Base-by-base conservation (phyloP, 2,888 invertebrate genomes). In the Iphiclides podalirius region DNA sequence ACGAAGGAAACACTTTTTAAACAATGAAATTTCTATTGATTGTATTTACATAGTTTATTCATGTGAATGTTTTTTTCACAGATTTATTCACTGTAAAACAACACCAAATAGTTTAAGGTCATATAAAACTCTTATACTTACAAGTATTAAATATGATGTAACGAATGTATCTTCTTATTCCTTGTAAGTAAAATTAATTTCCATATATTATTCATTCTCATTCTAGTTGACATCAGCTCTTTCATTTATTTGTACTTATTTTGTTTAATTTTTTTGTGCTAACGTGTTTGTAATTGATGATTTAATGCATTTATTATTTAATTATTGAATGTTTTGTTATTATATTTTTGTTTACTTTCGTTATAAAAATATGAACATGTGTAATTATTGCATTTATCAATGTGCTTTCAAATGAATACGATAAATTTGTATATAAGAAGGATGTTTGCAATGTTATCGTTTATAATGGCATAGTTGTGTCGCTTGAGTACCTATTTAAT, bases 51-150 rank as follows among this genome's bases (percentile, higher is more conserved):
- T 64, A 75, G 68, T 75, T 70, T 75, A 75, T 73, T 60, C 55
- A 58, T 75, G 75, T 80, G 75, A 66, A 72, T n/a, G 15, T 57
- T 52, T 50, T 56, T 53, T 66, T 76, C 68, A 11, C 31, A 12
- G 31, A 63, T 53, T 54, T 62, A 63, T 66, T 74, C 77, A 84
- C 82, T 86, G 83, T 87, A 85, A 83, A 66, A 63, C 76, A 82
- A 86, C 83, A 87, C 85, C 86, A 86, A 85, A 77, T 87, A 84
- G 78, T 55, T 58, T 84, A 84, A 77, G 76, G 67, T 63, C 55
- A 63, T 57, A 52, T 52, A 67, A 68, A 64, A 67, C n/a, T 67
- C 52, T 53, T 54, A 57, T 60, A 57, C 55, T 58, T 57, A 59
- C 47, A 46, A 51, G 16, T 26, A 34, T 41, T 53, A 41, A 49